Base-by-base conservation (phyloP, 1,140 invertebrate genomes). In the Thrips palmi region DNA sequence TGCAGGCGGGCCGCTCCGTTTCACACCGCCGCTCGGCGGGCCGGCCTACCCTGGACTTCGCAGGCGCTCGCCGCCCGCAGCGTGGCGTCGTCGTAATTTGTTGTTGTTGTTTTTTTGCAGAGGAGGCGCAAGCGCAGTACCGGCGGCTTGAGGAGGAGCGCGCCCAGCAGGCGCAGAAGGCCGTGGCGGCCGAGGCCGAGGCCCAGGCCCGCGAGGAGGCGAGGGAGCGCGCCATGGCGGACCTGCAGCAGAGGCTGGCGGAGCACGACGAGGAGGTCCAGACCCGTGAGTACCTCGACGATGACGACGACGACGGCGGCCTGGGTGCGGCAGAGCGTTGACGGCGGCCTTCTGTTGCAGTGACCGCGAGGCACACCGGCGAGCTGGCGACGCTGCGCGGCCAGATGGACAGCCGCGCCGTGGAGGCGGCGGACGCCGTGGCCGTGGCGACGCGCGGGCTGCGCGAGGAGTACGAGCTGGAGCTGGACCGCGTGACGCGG, bases 71-170 rank as follows among this genome's bases (percentile, higher is more conserved):
- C 4, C 29, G 18, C 19, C 28, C n/a, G 11, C 14, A 35, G 20
- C 4, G 14, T 33, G 10, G 12, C 4, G 15, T 5, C 14, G n/a
- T 8, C 14, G 19, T 10, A 44, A 35, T 14, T 29, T 22, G 18
- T 10, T 33, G 33, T 32, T 43, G 2, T 37, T 41, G n/a, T 23
- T 20, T 33, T 36, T 39, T 41, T 48, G 19, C 44, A 53, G 52
- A 71, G 33, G 59, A 70, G 47, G 54, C 63, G 7, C 55, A 62
- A 39, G 51, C 54, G 22, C 59, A 55, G 12, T 66, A 60, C 45
- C 50, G 57, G 24, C 52, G 60, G 31, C 51, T 71, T 24, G 62
- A 70, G 41, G 62, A 71, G 39, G 55, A 61, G 31, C 43, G 70
- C 22, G 45, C 49, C 2, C 50, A 55, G 24, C 62, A n/a, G n/a